Base-by-base conservation (phyloP, 2,113 vertebrate species). In the Serinus canaria region DNA sequence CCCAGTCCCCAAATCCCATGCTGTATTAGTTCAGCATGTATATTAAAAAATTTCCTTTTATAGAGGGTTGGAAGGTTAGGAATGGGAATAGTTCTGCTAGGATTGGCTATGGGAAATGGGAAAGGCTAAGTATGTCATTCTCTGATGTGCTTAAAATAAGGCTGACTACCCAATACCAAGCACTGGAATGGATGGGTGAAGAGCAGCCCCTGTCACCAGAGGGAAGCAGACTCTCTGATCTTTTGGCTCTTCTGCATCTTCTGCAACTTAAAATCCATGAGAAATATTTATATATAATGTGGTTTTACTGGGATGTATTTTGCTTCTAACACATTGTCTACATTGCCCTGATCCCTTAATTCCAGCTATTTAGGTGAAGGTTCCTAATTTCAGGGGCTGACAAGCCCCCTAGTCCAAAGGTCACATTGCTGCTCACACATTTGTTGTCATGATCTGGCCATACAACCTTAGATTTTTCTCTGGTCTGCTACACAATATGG, bases 371-470 rank as follows among this genome's bases (percentile, higher is more conserved):
- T 69, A 33, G 55, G n/a, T 3, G 8, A 83, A 73, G 14, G 13
- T 18, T 90, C 47, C 55, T 67, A 21, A 46, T 86, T 77, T 86
- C 59, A 77, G 30, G 31, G 16, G 11, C 9, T 69, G 37, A 62
- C 0, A 0, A 53, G 6, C 8, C 2, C 19, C 4, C 44, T 30
- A 5, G 5, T 28, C 49, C 39, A 31, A 53, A 69, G n/a, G 30
- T 10, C 55, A 74, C 31, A 41, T 17, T 49, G 49, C 31, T 80
- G 28, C 22, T 80, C 44, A 49, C 31, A 8, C 27, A 7, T 56
- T 50, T 35, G 20, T 47, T 24, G 19, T 52, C 66, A 24, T 24
- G 16, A 64, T 66, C 49, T 37, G 59, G 15, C 28, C 64, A 77
- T 25, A 18, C 3, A 2, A n/a, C 16, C 22, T 73, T 13, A 19